Conservation (phyloP, 2,888 invertebrate genomes). For the Caenorhabditis sulstoni region DNA sequence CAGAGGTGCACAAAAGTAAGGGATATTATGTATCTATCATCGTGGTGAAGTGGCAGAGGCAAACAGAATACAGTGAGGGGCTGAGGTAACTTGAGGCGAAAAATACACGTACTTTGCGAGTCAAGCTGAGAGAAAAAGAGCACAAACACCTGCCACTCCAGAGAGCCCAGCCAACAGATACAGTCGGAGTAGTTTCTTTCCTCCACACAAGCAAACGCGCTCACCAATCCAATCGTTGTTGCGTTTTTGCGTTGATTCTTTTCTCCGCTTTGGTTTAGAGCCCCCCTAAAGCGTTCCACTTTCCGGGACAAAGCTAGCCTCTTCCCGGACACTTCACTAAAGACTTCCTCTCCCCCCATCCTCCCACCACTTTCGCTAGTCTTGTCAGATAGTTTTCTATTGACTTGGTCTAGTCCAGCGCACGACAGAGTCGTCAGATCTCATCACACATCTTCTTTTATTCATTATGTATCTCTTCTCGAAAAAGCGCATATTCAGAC, state of each 20-base stretch:
- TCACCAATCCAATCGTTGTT: conserved; percentile 18
- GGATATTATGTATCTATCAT: conserved; percentile 51
- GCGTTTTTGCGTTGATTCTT: conserved; percentile 32
- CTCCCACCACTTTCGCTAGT: conserved; percentile 49
- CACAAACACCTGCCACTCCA: conserved; percentile 53
- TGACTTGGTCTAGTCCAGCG: conserved; percentile 55
- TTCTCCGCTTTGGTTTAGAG: conserved; percentile 36
- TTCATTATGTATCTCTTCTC: conserved; percentile 66
- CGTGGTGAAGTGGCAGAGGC: conserved; percentile 41
- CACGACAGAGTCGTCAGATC: conserved; percentile 35
- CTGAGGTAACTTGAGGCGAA: conserved; percentile 49
- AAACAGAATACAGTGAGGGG: conserved; percentile 2
- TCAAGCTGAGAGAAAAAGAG: conserved; percentile 12
- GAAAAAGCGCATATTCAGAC: conserved; percentile 66
- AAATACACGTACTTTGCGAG: conserved; percentile 63
- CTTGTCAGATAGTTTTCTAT: conserved; percentile 57
- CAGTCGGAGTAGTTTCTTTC: conserved; percentile 12
- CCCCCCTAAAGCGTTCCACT: conserved; percentile 42
- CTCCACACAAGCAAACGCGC: conserved; percentile 17
- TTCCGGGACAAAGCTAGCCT: conserved; percentile 26
- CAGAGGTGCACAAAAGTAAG: conserved; percentile 6
- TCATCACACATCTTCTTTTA: conserved; percentile 22
- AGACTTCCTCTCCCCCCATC: conserved; percentile 34
- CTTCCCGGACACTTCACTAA: conserved; percentile 58
- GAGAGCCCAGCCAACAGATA: conserved; percentile 18